Evolutionary conservation across 2,113 vertebrate genomes (phyloP), one percentile per base, ranked within the genome.

Genomic region (Echinops telfairi): DNA sequence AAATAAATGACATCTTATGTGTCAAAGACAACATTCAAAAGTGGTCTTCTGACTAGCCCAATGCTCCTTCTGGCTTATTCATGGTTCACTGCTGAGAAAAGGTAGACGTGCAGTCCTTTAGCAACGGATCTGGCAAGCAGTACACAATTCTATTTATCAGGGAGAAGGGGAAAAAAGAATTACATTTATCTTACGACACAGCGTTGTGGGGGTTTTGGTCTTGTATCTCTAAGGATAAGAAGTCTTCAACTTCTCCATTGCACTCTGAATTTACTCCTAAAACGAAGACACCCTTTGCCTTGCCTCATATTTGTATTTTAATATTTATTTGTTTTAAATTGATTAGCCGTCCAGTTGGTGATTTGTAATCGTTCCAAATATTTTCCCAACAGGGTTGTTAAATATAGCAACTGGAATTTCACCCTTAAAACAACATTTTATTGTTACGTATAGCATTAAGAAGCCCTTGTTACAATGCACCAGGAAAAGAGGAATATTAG

Each of bases 21-120:
- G 73, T n/a, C 60, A 89, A 97, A 95, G n/a, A 86, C 47, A 62
- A 86, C 43, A 58, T 57, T 71, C 71, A 92, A 53, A 78, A 10
- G 29, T 83, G 38, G n/a, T 84, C 8, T 83, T 73, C 66, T 38
- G 33, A 7, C 95, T n/a, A 80, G 60, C 38, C 22, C 40, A 64
- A 70, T 64, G 62, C 19, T 88, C 66, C 76, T 78, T 95, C 16
- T 53, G 40, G 40, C 16, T 78, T 16, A 53, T 78, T 75, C 29
- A 31, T 76, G 80, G 62, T 31, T 83, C 23, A 62, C 29, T 81
- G 53, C 58, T 92, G 25, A 80, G 7, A 70, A 92, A 78, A 76
- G 23, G 43, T 9, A 83, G 75, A 25, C 40, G 58, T 75, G 23
- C 23, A 86, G 58, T 91, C 36, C 17, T 92, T 82, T 78, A 73